These are phyloP conservation scores for Phalacrocorax brasilianus DNA, from an alignment of 2,113 vertebrate genomes.

Conservation along the genomic window DNA sequence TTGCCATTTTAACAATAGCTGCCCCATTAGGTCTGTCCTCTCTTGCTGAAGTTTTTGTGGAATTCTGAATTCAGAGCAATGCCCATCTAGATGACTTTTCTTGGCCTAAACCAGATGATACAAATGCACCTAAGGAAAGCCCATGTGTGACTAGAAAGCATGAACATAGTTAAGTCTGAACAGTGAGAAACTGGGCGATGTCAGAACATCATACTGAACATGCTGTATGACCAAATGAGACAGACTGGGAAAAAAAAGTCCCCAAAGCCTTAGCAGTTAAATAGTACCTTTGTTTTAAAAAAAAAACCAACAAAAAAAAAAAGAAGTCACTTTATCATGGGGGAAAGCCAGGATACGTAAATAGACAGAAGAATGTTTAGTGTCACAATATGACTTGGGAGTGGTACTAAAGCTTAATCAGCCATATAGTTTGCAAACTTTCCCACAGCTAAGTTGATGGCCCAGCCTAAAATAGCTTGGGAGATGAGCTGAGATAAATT, in stretches of 20 bases:
- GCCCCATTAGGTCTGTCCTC: slow-evolving; percentile 58
- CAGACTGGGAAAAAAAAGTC: not conserved
- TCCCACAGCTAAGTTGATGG: not conserved
- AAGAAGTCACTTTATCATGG: not conserved
- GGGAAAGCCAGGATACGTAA: not conserved
- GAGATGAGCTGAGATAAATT: not conserved
- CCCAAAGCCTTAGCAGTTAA: not conserved
- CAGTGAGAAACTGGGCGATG: not conserved
- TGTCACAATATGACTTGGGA: slow-evolving; percentile 8
- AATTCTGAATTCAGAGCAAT: slow-evolving; percentile 44
- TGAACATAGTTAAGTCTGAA: not conserved
- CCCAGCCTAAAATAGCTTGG: not conserved
- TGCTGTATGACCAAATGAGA: not conserved
- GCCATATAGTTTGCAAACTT: slow-evolving; percentile 17
- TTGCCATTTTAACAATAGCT: slow-evolving; percentile 62
- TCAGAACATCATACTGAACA: not conserved
- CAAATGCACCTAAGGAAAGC: not conserved
- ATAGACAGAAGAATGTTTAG: not conserved
- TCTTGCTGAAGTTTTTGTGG: slow-evolving; percentile 50
- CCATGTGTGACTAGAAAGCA: not conserved
- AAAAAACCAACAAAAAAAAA: too few species aligned
- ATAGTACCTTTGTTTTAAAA: not conserved
- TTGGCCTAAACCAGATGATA: slow-evolving; percentile 1
- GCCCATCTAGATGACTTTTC: not conserved
- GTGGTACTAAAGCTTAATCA: slow-evolving; percentile 5